Evolutionary conservation across 1,140 invertebrate species (phyloP), one percentile per base, ranked within the genome.

Genomic region (Eriocheir sinensis): DNA sequence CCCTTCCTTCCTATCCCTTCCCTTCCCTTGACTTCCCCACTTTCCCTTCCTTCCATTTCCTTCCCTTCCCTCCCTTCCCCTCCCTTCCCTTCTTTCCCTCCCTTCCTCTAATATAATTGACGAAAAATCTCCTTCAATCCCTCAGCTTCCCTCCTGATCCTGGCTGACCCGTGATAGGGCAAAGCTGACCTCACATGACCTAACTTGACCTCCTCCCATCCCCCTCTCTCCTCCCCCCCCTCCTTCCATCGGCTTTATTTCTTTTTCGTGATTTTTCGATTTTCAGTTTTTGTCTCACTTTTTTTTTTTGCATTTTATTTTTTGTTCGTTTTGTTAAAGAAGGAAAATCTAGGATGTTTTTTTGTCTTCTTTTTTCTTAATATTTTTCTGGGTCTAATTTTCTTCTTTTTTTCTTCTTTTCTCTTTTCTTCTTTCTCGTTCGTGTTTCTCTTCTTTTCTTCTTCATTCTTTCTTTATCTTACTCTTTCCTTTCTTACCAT

Each of bases 71-170:
- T 32, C 4, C 30, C 81, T 34, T 0, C 30, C 81, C n/a, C 15
- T 38, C 4, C 40, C 30, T 36, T 83, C n/a, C 21, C 81, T 83
- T 9, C 81, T 36, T 83, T 30, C 81, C 27, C 17, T 30, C 81
- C 81, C 38, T 9, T 32, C 81, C 17, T 85, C 81, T 85, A 85
- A 85, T 85, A 85, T 12, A 85, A 38, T 85, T 85, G 34, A 85
- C 81, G 9, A 34, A 36, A 85, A 85, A 85, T 85, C 81, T 85
- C 81, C 6, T 38, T 15, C 81, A 21, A 85, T 85, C 81, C 81
- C 81, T 27, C 6, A 85, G 81, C 34, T 85, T 85, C n/a, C n/a
- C n/a, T n/a, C n/a, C n/a, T n/a, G n/a, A n/a, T n/a, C n/a, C n/a
- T n/a, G n/a, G n/a, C n/a, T n/a, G n/a, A n/a, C n/a, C n/a, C n/a